Conservation (phyloP, 1,140 invertebrate genomes). For the Drosophila equinoxialis region DNA sequence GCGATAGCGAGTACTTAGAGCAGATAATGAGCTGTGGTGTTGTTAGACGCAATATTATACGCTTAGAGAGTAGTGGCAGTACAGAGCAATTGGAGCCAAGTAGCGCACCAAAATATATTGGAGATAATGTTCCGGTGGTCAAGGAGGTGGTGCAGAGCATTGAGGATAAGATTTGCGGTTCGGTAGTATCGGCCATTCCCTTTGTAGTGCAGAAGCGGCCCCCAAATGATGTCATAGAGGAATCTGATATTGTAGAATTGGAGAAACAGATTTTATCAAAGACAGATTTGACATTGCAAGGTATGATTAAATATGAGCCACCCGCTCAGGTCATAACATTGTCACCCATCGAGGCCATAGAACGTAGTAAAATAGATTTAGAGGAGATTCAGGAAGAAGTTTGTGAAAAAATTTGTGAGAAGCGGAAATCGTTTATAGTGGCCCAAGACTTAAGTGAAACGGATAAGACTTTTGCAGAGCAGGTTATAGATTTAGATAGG, state of each 20-base stretch:
- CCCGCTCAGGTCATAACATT: conserved; percentile 56
- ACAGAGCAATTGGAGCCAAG: conserved; percentile 55
- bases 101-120: conserved; percentile 55
- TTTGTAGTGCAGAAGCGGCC: conserved; percentile 63
- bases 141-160: conserved; percentile 74
- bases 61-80: conserved; percentile 68
- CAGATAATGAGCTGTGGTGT: conserved; percentile 74
- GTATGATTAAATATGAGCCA: conserved; percentile 55
- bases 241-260: conserved; percentile 55
- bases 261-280: conserved; percentile 71
- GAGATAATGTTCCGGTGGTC: conserved; percentile 66
- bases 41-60: conserved; percentile 71
- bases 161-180: conserved; percentile 65
- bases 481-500: conserved; percentile 66
- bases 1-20: conserved; percentile 74
- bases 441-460: conserved; percentile 76
- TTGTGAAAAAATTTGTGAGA: conserved; percentile 73
- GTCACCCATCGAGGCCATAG: conserved; percentile 68
- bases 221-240: conserved; percentile 25
- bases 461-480: conserved; percentile 71
- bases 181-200: conserved; percentile 62
- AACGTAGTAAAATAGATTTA: conserved; percentile 36
- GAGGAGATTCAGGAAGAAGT: conserved; percentile 62
- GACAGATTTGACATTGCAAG: conserved; percentile 59
- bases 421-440: conserved; percentile 71